phyloP scores from a whole-genome alignment of 1,140 invertebrate species.

The Eriosoma lanigerum region DNA sequence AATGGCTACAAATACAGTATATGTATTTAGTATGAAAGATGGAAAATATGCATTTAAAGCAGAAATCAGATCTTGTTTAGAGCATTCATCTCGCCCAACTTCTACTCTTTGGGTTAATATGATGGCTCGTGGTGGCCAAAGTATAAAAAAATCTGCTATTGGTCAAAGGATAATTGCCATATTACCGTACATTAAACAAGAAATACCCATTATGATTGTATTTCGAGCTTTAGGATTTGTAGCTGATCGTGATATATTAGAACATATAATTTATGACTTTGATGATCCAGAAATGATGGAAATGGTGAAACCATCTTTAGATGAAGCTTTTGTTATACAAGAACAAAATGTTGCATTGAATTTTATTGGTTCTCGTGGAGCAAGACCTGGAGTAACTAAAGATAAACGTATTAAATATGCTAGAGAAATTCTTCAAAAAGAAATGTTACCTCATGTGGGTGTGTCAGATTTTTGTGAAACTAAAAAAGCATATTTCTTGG shows the following conservation, averaged over 20 bases:
- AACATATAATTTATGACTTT: constrained; percentile 99
- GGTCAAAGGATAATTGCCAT: constrained; percentile 97
- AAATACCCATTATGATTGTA: constrained; percentile 99
- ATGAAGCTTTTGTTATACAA: constrained; percentile 99
- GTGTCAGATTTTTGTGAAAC: constrained; percentile 99
- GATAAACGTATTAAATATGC: constrained; percentile 99
- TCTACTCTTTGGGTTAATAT: constrained; percentile 99
- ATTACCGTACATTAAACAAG: constrained; percentile 97
- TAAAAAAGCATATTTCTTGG: constrained; percentile 97
- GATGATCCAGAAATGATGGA: constrained; percentile 99
- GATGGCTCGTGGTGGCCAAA: constrained; percentile 93
- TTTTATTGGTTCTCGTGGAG: constrained; percentile 96
- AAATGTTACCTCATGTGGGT: constrained; percentile 99
- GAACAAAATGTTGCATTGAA: constrained; percentile 98
- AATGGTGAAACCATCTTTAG: constrained; percentile 97
- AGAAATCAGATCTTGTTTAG: constrained; percentile 93
- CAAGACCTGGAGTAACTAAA: constrained; percentile 94
- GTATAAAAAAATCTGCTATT: constrained; percentile 94
- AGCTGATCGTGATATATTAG: constrained; percentile 96
- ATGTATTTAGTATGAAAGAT: constrained; percentile 98
- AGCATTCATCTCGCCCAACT: constrained; percentile 89
- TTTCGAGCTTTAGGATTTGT: constrained; percentile 97
- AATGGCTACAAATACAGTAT: constrained; percentile 99
- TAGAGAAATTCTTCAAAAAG: constrained; percentile 97
- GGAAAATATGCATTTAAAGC: constrained; percentile 97